phyloP scores from a whole-genome alignment of 2,888 invertebrate species.

The Philaethria dido region DNA sequence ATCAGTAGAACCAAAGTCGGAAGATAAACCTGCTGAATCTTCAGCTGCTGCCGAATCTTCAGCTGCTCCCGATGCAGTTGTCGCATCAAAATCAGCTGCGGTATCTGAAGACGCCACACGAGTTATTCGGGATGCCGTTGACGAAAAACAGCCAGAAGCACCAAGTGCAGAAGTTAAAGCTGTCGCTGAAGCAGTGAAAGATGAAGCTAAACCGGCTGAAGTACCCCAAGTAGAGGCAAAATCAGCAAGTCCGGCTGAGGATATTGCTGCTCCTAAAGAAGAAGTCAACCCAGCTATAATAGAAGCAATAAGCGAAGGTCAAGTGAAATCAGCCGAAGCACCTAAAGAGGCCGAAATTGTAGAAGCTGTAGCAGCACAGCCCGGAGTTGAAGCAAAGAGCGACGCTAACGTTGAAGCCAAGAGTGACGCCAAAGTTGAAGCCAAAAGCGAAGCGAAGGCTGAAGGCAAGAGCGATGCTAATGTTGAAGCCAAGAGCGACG shows the following conservation, averaged over 20 bases:
- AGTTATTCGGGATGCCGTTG: slow-evolving; percentile 70
- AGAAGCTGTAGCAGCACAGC: not conserved
- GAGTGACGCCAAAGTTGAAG: slow-evolving; percentile 35
- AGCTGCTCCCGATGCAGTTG: slow-evolving; percentile 36
- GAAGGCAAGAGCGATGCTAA: slow-evolving; percentile 45
- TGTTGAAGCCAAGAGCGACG: slow-evolving; percentile 45
- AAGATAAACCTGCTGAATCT: slow-evolving; percentile 46
- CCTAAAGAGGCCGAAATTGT: slow-evolving; percentile 46
- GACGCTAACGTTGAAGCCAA: slow-evolving; percentile 47
- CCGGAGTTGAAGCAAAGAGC: slow-evolving; percentile 38
- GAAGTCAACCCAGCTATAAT: slow-evolving; percentile 42
- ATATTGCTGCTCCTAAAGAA: slow-evolving; percentile 46
- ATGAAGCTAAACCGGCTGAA: slow-evolving; percentile 40
- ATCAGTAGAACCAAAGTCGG: slow-evolving; percentile 47
- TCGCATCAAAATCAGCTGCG: slow-evolving; percentile 43
- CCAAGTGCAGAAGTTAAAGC: slow-evolving; percentile 46
- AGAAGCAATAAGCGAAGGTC: slow-evolving; percentile 33
- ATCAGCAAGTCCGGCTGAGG: slow-evolving; percentile 48
- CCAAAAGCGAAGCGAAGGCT: slow-evolving; percentile 15
- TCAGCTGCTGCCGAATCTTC: slow-evolving; percentile 40
- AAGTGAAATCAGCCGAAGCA: slow-evolving; percentile 43
- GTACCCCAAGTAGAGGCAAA: slow-evolving; percentile 43
- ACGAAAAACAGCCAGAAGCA: slow-evolving; percentile 52
- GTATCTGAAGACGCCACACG: slow-evolving; percentile 58
- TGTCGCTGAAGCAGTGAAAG: slow-evolving; percentile 42